Base-by-base conservation (phyloP, 2,888 invertebrate species). In the Drosophila villosipedis region DNA sequence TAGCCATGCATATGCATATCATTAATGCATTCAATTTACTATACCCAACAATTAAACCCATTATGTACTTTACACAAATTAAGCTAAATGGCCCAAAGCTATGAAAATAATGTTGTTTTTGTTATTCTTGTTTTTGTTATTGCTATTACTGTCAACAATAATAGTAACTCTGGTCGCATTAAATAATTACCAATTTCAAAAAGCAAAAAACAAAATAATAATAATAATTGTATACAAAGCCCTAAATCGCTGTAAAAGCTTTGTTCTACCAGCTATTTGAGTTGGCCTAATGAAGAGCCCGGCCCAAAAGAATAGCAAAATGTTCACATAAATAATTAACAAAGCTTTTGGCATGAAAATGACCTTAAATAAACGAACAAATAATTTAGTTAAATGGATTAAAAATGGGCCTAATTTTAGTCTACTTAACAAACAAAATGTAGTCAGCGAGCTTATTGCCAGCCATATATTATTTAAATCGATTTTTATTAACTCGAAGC, bases 21-120 rank as follows among this genome's bases (percentile, higher is more conserved):
- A 82, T 89, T 82, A 83, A 82, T 85, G 82, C 69, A 84, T 84
- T 86, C 84, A 89, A 89, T 85, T 86, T 83, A 82, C 73, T 76
- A 72, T 41, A 71, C 57, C 70, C 55, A 80, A 76, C 86, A 85
- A 84, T 86, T 84, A 86, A 86, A 88, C 82, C 75, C 84, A 80
- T 88, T 85, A 85, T 81, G 80, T 73, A 43, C 37, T 68, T 60
- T 57, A 70, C 66, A 65, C 68, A 68, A 75, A 78, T 68, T 60
- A 68, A 50, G 58, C 67, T 53, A 72, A 84, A 79, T 76, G 47
- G 68, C 69, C 71, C 25, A 70, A 73, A 78, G 74, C 77, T 52
- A 77, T 83, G 67, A 68, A 85, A 83, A 64, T 69, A 50, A 19
- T 28, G 28, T 3, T 50, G 63, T 62, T 68, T 69, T 78, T 78